Percentiles rank a stretch among this genome's conserved stretches.
Evolutionary conservation across 2,797 vertebrate species (phyloP).

Genomic region (Coranthus polyacanthus): DNA sequence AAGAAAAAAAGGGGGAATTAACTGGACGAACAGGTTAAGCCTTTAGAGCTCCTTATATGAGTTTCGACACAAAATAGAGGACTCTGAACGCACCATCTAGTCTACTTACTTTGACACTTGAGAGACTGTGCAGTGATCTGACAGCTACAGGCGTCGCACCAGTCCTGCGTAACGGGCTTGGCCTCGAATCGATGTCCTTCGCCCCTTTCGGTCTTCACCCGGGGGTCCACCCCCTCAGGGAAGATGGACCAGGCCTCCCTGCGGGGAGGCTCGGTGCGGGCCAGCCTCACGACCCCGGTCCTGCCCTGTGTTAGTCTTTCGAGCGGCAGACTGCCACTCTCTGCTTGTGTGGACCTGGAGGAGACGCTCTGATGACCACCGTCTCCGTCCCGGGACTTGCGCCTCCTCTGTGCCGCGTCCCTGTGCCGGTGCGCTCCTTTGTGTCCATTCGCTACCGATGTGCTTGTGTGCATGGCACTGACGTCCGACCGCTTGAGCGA

Average conservation of each 20-base stretch:
- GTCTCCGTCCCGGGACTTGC: constrained; percentile 42
- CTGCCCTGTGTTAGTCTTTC: constrained; percentile 80
- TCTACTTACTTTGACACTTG: constrained; percentile 90
- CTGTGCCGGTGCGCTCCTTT: constrained; percentile 44
- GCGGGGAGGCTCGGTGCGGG: constrained; percentile 84
- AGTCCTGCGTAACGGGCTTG: constrained; percentile 82
- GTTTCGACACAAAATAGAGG: not conserved
- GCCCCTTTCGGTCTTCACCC: constrained; percentile 84
- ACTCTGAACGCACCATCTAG: not conserved
- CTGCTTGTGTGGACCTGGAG: not conserved
- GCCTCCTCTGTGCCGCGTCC: constrained; percentile 39
- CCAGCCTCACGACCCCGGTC: constrained; percentile 83
- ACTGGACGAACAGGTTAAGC: no score
- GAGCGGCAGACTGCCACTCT: constrained; percentile 56
- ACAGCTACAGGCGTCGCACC: constrained; percentile 92
- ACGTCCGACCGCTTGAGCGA: constrained; percentile 43
- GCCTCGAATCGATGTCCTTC: constrained; percentile 88
- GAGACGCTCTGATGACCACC: constrained; percentile 30
- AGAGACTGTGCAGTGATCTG: constrained; percentile 84
- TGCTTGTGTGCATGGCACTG: constrained; percentile 27
- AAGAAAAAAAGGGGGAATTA: no score
- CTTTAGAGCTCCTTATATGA: no score
- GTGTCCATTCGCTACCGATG: constrained; percentile 37
- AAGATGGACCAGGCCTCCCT: constrained; percentile 94
- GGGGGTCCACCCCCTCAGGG: constrained; percentile 83